Base-by-base conservation (phyloP, 2,113 vertebrate species). In the Tachysurus vachellii region DNA sequence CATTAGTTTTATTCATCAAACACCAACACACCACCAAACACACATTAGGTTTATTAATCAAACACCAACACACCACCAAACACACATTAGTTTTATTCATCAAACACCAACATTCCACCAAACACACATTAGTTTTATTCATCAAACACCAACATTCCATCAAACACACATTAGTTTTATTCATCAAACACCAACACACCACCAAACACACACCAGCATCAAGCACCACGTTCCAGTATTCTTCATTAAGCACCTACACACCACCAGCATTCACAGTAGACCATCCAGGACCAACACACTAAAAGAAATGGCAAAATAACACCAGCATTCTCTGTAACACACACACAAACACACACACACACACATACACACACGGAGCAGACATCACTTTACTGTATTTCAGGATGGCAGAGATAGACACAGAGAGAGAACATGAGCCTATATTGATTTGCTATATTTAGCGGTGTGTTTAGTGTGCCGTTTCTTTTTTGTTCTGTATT, bases 391-490 rank as follows among this genome's bases (percentile, higher is more conserved):
- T 85, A 77, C 73, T 85, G 44, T 73, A 79, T 85, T 85, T 85
- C 70, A 84, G 44, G 73, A 53, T 31, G 3, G 12, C 4, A 85
- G 76, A 80, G 83, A 85, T 50, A 59, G 80, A 53, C 56, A 61
- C 57, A 61, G 56, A 84, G 47, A 28, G 77, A n/a, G 59, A 68
- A 82, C 28, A 68, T 76, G 53, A 84, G 81, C 23, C 79, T 83
- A 11, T 83, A 89, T 89, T 85, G 88, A 89, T 89, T 89, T 85
- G 36, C 42, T 89, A 85, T 89, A 89, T 85, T 85, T 89, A 85
- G 85, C 66, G 23, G 75, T 71, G 76, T 89, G 86, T 81, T 85
- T 83, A n/a, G 85, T 31, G 82, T 62, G 59, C 36, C 64, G 28
- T 82, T 84, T 75, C 50, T 76, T 44, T 81, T 54, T 75, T 82